These are phyloP conservation scores for Spicauda simplicius DNA, from an alignment of 2,888 invertebrate genomes.

Conservation along the genomic window DNA sequence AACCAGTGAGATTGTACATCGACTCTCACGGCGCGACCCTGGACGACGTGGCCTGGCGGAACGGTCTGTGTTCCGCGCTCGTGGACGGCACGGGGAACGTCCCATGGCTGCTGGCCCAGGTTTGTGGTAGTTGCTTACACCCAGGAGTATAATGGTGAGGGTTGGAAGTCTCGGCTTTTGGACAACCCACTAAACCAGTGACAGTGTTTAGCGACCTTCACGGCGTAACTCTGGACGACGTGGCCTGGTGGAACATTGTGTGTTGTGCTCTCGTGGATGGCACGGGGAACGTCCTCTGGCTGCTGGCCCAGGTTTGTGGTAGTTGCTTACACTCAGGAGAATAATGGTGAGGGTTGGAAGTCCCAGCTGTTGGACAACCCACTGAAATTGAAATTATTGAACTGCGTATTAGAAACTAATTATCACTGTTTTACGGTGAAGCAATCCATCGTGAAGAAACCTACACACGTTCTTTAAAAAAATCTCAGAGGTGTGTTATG, in stretches of 20 bases:
- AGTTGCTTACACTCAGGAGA: not conserved
- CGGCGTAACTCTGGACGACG: constrained; percentile 42
- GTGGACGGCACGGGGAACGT: too few relatives aligned
- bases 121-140: constrained; percentile 37
- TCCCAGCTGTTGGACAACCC: not conserved
- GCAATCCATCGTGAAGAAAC: too few relatives aligned
- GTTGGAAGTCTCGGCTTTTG: constrained; percentile 49
- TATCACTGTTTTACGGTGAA: too few relatives aligned
- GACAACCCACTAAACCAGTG: constrained; percentile 58
- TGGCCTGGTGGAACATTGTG: constrained; percentile 46
- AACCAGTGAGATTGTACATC: too few relatives aligned
- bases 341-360: not conserved
- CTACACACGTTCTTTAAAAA: too few relatives aligned
- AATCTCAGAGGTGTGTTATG: too few relatives aligned
- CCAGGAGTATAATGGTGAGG: not conserved
- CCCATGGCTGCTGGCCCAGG: constrained; percentile 60
- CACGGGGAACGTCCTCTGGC: constrained; percentile 51
- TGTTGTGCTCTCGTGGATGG: constrained; percentile 9
- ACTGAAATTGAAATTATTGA: too few relatives aligned
- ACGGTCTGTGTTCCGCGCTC: too few relatives aligned
- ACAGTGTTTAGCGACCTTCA: constrained; percentile 55
- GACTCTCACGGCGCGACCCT: too few relatives aligned
- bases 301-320: constrained; percentile 59
- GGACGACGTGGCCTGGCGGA: too few relatives aligned
- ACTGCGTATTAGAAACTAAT: too few relatives aligned